Evolutionary conservation across 2,888 invertebrate species (phyloP).

Genomic region (Achlya flavicornis): DNA sequence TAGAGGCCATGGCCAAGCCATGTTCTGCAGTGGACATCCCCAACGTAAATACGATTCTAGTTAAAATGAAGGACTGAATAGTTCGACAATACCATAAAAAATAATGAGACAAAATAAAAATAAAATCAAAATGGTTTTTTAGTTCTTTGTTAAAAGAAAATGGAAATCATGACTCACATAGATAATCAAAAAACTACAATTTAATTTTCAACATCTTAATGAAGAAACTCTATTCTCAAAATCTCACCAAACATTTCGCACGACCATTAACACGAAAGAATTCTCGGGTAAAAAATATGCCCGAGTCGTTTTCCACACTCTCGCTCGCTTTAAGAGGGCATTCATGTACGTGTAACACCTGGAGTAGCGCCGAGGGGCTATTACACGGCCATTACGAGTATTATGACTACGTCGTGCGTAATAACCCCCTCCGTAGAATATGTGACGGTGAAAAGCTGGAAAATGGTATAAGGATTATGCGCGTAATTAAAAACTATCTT

Average conservation of each 20-base stretch:
- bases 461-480: slow-evolving; percentile 10
- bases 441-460: slow-evolving; percentile 8
- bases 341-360: slow-evolving; percentile 59
- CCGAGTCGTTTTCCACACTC: slow-evolving; percentile 48
- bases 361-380: slow-evolving; percentile 50
- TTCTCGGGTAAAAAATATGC: slow-evolving; percentile 27
- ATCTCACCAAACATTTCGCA: slow-evolving; percentile 16
- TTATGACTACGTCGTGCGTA: slow-evolving; percentile 48
- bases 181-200: background rate
- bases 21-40: too few relatives aligned
- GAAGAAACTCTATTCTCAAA: background rate
- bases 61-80: too few relatives aligned
- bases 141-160: too few relatives aligned
- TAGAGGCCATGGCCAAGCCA: too few relatives aligned
- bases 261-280: slow-evolving; percentile 22
- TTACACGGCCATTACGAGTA: slow-evolving; percentile 50
- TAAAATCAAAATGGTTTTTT: too few relatives aligned
- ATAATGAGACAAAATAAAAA: too few relatives aligned
- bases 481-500: slow-evolving; percentile 6
- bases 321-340: slow-evolving; percentile 46
- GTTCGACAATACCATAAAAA: too few relatives aligned
- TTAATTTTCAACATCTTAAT: background rate
- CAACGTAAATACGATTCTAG: too few relatives aligned
- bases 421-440: slow-evolving; percentile 27
- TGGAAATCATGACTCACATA: too few relatives aligned